Evolutionary conservation across 2,888 invertebrate genomes (phyloP).

Genomic region (Carcina quercana): DNA sequence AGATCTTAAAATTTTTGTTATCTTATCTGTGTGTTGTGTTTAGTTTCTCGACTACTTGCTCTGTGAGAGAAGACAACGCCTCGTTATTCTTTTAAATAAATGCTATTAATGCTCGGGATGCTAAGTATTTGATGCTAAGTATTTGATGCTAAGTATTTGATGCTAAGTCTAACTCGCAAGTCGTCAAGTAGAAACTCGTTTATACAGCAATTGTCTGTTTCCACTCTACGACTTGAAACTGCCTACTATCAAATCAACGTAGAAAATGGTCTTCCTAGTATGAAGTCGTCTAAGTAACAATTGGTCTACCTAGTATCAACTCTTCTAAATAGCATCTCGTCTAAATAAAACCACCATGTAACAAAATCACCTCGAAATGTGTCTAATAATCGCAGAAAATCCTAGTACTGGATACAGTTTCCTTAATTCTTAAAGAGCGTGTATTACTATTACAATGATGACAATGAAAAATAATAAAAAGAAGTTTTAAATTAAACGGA

Average conservation of each 20-base stretch:
- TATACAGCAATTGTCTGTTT: neutral
- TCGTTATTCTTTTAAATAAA: neutral
- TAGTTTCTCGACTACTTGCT: constrained; percentile 21
- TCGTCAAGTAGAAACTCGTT: neutral
- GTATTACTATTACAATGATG: too few species aligned
- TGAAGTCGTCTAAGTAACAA: too few species aligned
- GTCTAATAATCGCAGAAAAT: too few species aligned
- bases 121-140: neutral
- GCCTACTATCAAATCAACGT: neutral
- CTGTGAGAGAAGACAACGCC: constrained; percentile 3
- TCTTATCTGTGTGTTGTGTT: constrained; percentile 37
- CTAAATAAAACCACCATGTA: too few species aligned
- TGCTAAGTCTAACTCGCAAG: neutral
- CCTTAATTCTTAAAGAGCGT: too few species aligned
- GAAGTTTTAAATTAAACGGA: too few species aligned
- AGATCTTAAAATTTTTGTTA: constrained; percentile 49
- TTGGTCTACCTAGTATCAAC: too few species aligned
- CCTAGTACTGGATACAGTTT: too few species aligned
- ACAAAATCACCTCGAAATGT: too few species aligned
- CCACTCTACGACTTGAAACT: neutral
- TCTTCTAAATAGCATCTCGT: too few species aligned
- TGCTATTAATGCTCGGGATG: neutral
- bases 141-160: neutral
- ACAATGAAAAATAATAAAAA: too few species aligned
- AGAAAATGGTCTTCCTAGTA: too few species aligned